Conservation (phyloP, 2,113 vertebrate species). For the Ammospiza caudacuta region DNA sequence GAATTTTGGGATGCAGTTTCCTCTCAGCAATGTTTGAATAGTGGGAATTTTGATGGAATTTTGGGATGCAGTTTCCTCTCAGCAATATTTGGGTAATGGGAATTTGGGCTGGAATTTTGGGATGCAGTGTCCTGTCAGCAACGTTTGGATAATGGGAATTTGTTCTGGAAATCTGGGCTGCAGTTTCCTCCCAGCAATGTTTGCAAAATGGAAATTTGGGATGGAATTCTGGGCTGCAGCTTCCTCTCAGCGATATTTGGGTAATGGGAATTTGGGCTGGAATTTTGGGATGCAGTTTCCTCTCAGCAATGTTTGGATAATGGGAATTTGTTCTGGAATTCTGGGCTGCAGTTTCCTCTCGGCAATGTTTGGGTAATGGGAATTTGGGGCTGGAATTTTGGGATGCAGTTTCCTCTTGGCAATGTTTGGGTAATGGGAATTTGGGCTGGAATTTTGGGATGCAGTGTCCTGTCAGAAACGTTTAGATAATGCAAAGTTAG, state of each 20-base stretch:
- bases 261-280: too few relatives aligned
- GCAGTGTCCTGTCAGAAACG: rapidly evolving
- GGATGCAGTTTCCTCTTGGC: neutral
- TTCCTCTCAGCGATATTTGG: too few relatives aligned
- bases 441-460: neutral
- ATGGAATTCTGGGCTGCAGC: too few relatives aligned
- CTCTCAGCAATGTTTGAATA: too few relatives aligned
- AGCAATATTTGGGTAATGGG: neutral
- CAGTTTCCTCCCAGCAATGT: too few relatives aligned
- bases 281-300: neutral
- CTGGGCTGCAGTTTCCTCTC: too few relatives aligned
- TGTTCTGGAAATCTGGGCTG: too few relatives aligned
- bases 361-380: too few relatives aligned
- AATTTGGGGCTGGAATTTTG: neutral
- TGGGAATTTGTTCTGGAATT: neutral
- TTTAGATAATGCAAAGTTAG: neutral
- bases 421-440: neutral
- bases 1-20: too few relatives aligned
- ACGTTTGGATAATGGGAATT: neutral
- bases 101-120: neutral
- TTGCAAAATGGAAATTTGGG: too few relatives aligned
- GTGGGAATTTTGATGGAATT: neutral
- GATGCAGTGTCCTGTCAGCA: neutral
- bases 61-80: neutral
- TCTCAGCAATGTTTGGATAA: neutral